Base-by-base conservation (phyloP, 2,888 invertebrate genomes). In the Mythimna albipuncta region DNA sequence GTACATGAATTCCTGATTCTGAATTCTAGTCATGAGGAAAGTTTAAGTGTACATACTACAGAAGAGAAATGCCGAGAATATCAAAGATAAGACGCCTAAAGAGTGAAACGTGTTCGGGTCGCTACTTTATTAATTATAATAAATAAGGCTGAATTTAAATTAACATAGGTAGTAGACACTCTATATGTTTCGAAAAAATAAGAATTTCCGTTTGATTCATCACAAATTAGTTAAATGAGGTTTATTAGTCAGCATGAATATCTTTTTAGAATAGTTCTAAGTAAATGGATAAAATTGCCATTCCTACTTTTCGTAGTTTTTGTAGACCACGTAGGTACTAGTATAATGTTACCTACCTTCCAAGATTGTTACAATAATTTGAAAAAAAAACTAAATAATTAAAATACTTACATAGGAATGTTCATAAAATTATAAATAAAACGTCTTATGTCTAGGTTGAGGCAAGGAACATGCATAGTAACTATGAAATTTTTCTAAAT, bases 401-500 rank as follows among this genome's bases (percentile, higher is more conserved):
- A 41, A 2, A 26, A 32, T 58, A 35, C 50, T 16, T 52, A 41
- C 5, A 38, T 21, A 26, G 10, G 26, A 52, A 75, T 64, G 64
- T 38, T n/a, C 50, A 52, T 16, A 47, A 16, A 47, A 47, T 38
- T 10, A 74, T 44, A 55, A 58, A 75, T 58, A 50, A 13, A 52
- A 52, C 52, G 9, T 38, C 58, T 59, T 75, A 75, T 44, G 26
- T 9, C 9, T 52, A 74, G 2, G n/a, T 65, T 58, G 19, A 57
- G 41, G 75, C 75, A 73, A 76, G 73, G 69, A 76, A 50, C 67
- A 50, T 41, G 19, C 75, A 26, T 47, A 50, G 13, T 58, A 50
- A 67, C 66, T 74, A 74, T 41, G 10, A 55, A 50, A 10, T 38
- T 68, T 57, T 57, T 73, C 6, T 21, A 44, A 67, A 67, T n/a